Evolutionary conservation across 2,113 vertebrate species (phyloP).

Genomic region (Hemicordylus capensis): DNA sequence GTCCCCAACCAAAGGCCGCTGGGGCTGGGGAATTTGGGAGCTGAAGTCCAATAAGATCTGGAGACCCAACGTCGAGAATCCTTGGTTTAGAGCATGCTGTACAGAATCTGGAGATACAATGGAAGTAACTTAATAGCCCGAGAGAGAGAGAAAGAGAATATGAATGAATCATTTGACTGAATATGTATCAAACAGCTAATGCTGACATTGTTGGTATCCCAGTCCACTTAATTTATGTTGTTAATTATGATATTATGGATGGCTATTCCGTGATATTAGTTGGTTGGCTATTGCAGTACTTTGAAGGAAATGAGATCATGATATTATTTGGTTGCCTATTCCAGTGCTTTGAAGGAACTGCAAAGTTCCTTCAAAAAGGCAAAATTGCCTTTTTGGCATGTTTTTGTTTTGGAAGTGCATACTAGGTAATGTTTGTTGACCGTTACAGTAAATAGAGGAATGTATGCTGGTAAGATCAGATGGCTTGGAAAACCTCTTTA

Average conservation of each 20-base stretch:
- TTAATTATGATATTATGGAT: background rate
- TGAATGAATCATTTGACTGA: too few species aligned
- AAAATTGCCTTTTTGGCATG: background rate
- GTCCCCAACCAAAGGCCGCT: too few species aligned
- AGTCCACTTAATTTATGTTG: background rate
- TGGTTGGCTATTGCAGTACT: too few species aligned
- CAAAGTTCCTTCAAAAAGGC: background rate
- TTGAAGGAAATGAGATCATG: too few species aligned
- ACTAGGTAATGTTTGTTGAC: background rate
- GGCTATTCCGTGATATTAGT: background rate
- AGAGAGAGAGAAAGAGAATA: too few species aligned
- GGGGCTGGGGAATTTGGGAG: too few species aligned
- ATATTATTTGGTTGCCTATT: background rate
- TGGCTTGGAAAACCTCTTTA: background rate
- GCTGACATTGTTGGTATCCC: fast-evolving
- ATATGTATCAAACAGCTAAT: background rate
- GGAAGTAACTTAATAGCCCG: background rate
- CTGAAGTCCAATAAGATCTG: too few species aligned
- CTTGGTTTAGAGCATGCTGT: background rate
- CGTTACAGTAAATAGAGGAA: background rate
- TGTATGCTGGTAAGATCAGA: background rate
- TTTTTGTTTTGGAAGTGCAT: background rate
- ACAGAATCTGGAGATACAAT: background rate
- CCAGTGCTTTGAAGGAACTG: background rate
- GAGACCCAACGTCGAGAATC: too few species aligned